phyloP scores from a whole-genome alignment of 1,140 invertebrate genomes.

The Dreissena rostriformis region DNA sequence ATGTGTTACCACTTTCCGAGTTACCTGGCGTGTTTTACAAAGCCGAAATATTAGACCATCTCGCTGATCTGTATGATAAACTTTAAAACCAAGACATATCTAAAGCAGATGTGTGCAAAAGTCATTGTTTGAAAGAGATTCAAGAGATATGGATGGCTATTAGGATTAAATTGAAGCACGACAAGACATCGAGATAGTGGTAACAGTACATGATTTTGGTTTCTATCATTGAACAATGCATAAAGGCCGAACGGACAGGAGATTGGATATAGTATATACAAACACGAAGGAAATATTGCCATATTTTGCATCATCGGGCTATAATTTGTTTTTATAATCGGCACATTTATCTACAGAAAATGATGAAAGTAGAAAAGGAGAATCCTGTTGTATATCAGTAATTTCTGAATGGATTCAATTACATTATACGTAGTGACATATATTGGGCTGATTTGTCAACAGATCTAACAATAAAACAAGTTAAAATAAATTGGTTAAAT shows the following conservation, averaged over 20 bases:
- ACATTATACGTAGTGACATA: constrained; percentile 68
- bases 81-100: neutral
- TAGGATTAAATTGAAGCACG: neutral
- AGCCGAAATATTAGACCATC: neutral
- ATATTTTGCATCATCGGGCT: constrained; percentile 80
- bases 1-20: no score
- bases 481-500: constrained; percentile 54
- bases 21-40: no score
- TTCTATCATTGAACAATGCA: constrained; percentile 58
- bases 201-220: constrained; percentile 65
- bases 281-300: constrained; percentile 76
- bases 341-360: constrained; percentile 40
- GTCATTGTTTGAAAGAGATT: neutral
- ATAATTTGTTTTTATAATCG: constrained; percentile 81
- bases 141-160: neutral
- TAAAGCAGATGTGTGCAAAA: neutral
- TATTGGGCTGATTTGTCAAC: constrained; percentile 80
- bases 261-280: constrained; percentile 61
- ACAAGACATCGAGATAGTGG: constrained; percentile 46
- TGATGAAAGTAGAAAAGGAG: constrained; percentile 10
- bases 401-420: constrained; percentile 45
- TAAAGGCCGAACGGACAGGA: constrained; percentile 66
- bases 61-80: neutral
- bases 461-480: constrained; percentile 47
- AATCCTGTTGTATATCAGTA: constrained; percentile 16